phyloP scores from a whole-genome alignment of 2,113 vertebrate species.

The Varanus komodoensis region DNA sequence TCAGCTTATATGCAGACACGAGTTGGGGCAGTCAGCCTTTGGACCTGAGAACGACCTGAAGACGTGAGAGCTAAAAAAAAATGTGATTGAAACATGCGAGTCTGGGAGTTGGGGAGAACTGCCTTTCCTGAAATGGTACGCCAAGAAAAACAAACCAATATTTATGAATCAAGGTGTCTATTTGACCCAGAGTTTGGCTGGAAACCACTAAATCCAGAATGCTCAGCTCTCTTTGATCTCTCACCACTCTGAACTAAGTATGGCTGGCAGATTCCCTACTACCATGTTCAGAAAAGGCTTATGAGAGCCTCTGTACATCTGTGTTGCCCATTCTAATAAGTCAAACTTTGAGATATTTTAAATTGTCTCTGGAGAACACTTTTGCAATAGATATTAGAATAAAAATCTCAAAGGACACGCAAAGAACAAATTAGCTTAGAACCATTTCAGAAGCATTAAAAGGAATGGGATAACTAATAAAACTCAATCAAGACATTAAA shows the following conservation, averaged over 20 bases:
- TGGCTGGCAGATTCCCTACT: neutral
- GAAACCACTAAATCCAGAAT: neutral
- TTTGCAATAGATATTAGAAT: neutral
- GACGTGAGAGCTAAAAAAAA: neutral
- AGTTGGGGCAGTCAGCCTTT: too few relatives aligned
- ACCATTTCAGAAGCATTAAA: neutral
- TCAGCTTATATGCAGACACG: too few relatives aligned
- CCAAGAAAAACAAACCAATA: neutral
- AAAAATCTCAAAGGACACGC: neutral
- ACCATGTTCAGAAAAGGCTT: neutral
- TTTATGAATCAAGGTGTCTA: neutral
- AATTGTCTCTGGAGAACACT: neutral
- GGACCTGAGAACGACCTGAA: neutral
- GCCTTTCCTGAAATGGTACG: neutral
- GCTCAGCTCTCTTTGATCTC: neutral
- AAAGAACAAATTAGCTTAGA: neutral
- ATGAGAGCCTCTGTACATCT: neutral
- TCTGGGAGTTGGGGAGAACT: too few relatives aligned
- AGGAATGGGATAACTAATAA: neutral
- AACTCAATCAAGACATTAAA: neutral
- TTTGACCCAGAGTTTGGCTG: too few relatives aligned
- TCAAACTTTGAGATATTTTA: neutral
- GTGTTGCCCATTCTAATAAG: too few relatives aligned
- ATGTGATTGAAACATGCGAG: neutral
- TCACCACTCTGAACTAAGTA: neutral